A percentile compares a stretch with the other conserved stretches of the same genome.
Conservation (phyloP, 2,797 vertebrate species). For the Semaprochilodus insignis region DNA sequence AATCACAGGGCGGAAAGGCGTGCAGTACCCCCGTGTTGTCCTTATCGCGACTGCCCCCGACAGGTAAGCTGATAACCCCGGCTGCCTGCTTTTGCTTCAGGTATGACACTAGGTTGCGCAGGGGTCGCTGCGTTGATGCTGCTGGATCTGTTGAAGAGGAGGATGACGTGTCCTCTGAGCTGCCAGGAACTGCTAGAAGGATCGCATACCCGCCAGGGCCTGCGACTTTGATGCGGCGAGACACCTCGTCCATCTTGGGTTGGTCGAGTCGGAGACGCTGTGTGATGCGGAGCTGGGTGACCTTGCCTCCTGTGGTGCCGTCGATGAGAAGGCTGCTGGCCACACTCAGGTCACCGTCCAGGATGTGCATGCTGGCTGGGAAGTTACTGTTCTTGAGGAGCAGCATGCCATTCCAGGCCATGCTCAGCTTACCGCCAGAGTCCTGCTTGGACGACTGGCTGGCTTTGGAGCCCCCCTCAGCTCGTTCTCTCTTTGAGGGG, state of each 20-base stretch:
- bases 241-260: constrained; percentile 98
- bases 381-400: constrained; percentile 99
- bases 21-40: constrained; percentile 98
- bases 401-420: constrained; percentile 98
- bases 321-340: constrained; percentile 92
- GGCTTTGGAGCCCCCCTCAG: constrained; percentile 76
- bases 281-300: constrained; percentile 97
- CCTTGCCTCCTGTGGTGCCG: constrained; percentile 87
- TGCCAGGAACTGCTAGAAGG: constrained; percentile 92
- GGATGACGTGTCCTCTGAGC: constrained; percentile 82
- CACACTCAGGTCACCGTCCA: constrained; percentile 92
- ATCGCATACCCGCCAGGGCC: constrained; percentile 94
- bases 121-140: constrained; percentile 93
- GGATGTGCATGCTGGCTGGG: constrained; percentile 97
- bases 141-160: constrained; percentile 79
- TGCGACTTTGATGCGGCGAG: constrained; percentile 96
- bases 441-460: constrained; percentile 75
- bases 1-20: constrained; percentile 98
- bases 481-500: constrained; percentile 81
- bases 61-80: constrained; percentile 98
- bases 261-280: constrained; percentile 98
- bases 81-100: constrained; percentile 99
- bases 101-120: constrained; percentile 99
- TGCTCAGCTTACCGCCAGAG: constrained; percentile 81
- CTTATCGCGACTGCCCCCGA: constrained; percentile 98